A percentile compares a stretch with the other conserved stretches of the same genome.
Conservation (phyloP, 92 coral and sea anemone genomes). For the Actinostola sp. region DNA sequence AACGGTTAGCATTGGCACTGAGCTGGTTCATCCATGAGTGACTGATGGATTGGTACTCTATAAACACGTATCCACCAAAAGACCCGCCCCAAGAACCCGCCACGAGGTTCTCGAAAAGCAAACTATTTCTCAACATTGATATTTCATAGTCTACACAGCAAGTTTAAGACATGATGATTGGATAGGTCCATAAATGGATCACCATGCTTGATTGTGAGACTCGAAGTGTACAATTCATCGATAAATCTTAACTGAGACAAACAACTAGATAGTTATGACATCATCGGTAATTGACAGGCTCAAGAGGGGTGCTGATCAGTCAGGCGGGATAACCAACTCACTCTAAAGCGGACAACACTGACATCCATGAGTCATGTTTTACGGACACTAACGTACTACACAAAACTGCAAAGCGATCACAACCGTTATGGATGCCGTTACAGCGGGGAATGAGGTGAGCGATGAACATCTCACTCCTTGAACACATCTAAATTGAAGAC, state of each 20-base stretch:
- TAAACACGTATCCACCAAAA: too few relatives aligned
- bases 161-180: too few relatives aligned
- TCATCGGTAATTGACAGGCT: constrained; percentile 7
- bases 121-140: too few relatives aligned
- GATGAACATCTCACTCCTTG: too few relatives aligned
- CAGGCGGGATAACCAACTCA: neutral
- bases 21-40: too few relatives aligned
- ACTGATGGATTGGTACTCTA: too few relatives aligned
- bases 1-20: too few relatives aligned
- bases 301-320: constrained; percentile 1
- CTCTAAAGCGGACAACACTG: neutral
- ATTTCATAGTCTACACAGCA: too few relatives aligned
- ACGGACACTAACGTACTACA: neutral
- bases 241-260: neutral
- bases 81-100: neutral
- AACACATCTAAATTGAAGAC: too few relatives aligned
- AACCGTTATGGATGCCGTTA: neutral
- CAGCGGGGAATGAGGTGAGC: neutral
- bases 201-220: neutral
- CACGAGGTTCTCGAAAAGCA: constrained; percentile 5
- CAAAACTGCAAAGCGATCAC: too few relatives aligned
- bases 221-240: neutral
- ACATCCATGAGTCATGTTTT: neutral
- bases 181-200: neutral
- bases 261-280: constrained; percentile 5